Conservation (phyloP, 1,140 invertebrate species). For the Asobara japonica region DNA sequence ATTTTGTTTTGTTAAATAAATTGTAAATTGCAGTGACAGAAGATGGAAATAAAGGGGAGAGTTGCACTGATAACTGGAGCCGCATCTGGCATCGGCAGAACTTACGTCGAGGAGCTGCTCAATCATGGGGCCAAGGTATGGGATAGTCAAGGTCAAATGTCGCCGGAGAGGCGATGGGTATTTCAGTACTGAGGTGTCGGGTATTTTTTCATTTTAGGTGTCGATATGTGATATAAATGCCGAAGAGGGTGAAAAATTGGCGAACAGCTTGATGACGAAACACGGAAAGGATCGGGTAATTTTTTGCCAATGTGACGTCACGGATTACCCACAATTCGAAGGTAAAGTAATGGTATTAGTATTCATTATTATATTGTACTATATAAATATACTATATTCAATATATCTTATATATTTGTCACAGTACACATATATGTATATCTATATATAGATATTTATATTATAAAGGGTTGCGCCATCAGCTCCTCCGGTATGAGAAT, state of each 20-base stretch:
- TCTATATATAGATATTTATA: no score
- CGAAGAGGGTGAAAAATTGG: conserved; percentile 74
- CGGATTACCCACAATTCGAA: conserved; percentile 80
- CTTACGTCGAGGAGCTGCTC: conserved; percentile 74
- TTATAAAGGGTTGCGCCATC: no score
- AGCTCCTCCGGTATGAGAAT: no score
- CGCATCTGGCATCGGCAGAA: conserved; percentile 76
- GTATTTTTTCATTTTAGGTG: conserved; percentile 65
- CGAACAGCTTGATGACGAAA: conserved; percentile 70
- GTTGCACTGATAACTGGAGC: conserved; percentile 80
- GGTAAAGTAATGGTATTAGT: conserved; percentile 60
- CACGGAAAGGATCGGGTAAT: conserved; percentile 74
- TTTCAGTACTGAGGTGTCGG: neutral
- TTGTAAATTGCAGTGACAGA: no score
- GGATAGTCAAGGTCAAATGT: neutral
- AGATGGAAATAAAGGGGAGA: conserved; percentile 68
- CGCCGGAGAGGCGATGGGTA: neutral
- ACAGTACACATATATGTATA: no score
- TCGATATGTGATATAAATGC: conserved; percentile 78
- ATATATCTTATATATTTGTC: no score
- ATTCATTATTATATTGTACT: neutral
- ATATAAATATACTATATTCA: no score
- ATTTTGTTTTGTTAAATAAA: no score
- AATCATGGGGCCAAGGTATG: conserved; percentile 76
- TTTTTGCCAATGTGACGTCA: conserved; percentile 76